These are phyloP conservation scores for Rhea pennata DNA, from an alignment of 2,113 vertebrate species.

Conservation along the genomic window DNA sequence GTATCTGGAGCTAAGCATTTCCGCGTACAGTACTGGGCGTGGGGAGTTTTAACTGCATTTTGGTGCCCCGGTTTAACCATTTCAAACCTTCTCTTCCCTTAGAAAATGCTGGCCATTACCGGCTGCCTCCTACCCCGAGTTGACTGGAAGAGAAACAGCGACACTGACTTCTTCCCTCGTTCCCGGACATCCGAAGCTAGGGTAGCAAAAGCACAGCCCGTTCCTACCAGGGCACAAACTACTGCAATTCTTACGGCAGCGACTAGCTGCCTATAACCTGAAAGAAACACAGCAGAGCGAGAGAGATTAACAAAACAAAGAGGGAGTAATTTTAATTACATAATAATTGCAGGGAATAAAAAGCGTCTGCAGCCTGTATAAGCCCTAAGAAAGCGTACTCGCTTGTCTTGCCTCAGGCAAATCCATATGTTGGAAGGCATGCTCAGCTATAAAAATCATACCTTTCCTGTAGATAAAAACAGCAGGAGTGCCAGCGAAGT, in stretches of 20 bases:
- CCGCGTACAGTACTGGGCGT: neutral
- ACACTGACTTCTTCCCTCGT: neutral
- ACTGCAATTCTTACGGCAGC: neutral
- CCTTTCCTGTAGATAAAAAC: neutral
- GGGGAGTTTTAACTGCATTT: neutral
- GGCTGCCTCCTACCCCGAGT: neutral
- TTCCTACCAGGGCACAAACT: neutral
- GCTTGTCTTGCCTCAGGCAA: constrained; percentile 2
- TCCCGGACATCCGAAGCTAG: neutral
- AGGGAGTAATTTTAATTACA: neutral
- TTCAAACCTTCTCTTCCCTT: neutral
- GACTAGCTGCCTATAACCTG: neutral
- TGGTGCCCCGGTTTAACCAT: neutral
- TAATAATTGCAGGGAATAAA: neutral
- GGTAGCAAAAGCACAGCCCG: neutral
- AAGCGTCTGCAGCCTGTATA: neutral
- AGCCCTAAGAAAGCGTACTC: neutral
- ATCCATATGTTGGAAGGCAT: neutral
- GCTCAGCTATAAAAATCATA: neutral
- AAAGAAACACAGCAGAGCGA: neutral
- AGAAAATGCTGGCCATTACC: neutral
- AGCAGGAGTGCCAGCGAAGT: neutral
- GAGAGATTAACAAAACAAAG: neutral
- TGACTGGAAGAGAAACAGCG: fast-evolving
- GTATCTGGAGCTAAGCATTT: neutral